Evolutionary conservation across 2,113 vertebrate genomes (phyloP).

Genomic region (Ivindomyrus marchei): DNA sequence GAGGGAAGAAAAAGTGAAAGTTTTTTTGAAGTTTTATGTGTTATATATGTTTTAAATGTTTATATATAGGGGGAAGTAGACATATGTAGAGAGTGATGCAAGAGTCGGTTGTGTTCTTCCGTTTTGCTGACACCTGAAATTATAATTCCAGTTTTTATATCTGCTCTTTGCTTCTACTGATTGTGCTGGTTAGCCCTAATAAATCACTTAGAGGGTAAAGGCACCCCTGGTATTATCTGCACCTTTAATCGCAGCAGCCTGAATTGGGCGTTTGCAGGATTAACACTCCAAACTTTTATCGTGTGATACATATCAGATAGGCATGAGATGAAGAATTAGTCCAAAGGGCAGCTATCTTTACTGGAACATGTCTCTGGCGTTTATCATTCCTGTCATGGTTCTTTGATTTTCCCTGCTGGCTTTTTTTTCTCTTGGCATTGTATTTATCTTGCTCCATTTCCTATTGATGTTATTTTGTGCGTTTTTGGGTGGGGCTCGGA

Average conservation of each 20-base stretch:
- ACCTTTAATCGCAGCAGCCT: neutral
- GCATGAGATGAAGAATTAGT: neutral
- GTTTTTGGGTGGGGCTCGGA: neutral
- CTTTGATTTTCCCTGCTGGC: neutral
- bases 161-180: neutral
- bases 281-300: neutral
- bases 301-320: neutral
- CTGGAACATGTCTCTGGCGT: neutral
- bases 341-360: neutral
- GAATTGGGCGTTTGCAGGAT: neutral
- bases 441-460: neutral
- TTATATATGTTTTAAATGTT: neutral
- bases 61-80: neutral
- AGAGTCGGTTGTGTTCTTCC: neutral
- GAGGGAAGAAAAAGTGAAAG: neutral
- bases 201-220: neutral
- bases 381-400: neutral
- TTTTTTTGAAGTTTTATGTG: neutral
- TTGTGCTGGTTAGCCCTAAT: neutral
- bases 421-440: neutral
- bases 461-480: neutral
- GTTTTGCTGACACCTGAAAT: neutral
- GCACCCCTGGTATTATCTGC: neutral
- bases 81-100: neutral
- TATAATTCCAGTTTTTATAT: neutral